These are phyloP conservation scores for Hecatera dysodea DNA, from an alignment of 2,888 invertebrate genomes.

Conservation along the genomic window DNA sequence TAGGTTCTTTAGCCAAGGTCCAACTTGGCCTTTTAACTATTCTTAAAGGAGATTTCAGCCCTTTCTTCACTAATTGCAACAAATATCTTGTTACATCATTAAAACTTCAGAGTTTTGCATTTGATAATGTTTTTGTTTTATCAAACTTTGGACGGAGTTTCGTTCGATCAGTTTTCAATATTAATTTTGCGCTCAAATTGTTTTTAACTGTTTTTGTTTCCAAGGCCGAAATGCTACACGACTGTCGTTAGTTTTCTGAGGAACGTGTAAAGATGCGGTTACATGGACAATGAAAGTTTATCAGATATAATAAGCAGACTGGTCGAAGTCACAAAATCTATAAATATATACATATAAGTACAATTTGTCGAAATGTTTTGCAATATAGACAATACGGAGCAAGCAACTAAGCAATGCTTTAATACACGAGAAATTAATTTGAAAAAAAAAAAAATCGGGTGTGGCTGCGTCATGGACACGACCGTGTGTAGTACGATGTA, in stretches of 20 bases:
- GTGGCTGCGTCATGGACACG: too few relatives aligned
- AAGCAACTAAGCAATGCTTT: too few relatives aligned
- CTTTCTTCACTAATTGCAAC: constrained; percentile 59
- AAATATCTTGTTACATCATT: constrained; percentile 63
- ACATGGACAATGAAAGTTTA: too few relatives aligned
- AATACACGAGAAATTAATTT: too few relatives aligned
- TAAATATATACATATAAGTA: too few relatives aligned
- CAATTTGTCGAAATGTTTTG: too few relatives aligned
- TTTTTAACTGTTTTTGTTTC: neutral
- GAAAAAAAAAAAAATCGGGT: too few relatives aligned
- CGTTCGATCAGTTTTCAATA: constrained; percentile 31
- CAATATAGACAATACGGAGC: too few relatives aligned
- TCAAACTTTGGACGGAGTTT: constrained; percentile 38
- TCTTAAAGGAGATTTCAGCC: neutral
- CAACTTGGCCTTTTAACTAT: constrained; percentile 23
- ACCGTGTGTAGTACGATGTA: too few relatives aligned
- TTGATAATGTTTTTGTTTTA: constrained; percentile 44
- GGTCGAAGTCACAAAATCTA: too few relatives aligned
- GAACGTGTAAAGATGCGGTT: neutral
- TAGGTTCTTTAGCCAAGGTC: constrained; percentile 9
- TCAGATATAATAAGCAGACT: too few relatives aligned
- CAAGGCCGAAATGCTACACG: neutral
- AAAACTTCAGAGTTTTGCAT: constrained; percentile 60
- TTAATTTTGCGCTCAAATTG: constrained; percentile 45
- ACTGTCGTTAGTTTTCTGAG: constrained; percentile 12